Evolutionary conservation across 1,140 invertebrate genomes (phyloP), one percentile per base, ranked within the genome.

Genomic region (Stratiolaelaps scimitus): DNA sequence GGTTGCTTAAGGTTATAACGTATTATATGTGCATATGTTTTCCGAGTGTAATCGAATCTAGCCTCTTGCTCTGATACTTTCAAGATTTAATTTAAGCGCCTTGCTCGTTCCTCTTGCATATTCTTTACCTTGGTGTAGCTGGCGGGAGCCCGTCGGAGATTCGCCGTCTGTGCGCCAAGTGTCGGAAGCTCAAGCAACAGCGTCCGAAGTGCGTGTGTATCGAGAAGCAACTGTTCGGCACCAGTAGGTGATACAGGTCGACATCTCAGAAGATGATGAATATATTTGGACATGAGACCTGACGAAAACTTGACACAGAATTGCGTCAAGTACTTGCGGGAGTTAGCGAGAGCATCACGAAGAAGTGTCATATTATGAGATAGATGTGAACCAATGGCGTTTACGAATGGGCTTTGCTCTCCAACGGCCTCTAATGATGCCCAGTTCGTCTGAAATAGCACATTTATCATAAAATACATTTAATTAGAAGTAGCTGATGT

Each of bases 261-360:
- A 72, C 95, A 99, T 73, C 92, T 92, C 74, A 90, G 97, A 15
- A 98, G 78, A 71, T 88, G 86, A 67, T 87, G 85, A 30, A 97
- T 86, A 72, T 93, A 92, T 76, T 96, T 97, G 17, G 89, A 87
- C 74, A 95, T 96, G 70, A 97, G 96, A 0, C 87, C 85, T 81
- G 82, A 84, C 0, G 88, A 90, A 79, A 98, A 95, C 74, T 93
- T 89, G 13, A 94, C 84, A 75, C 93, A 98, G 72, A 98, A 91
- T 75, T 98, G 90, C 0, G 93, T 97, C 75, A 97, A 98, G 76
- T 98, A 98, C 80, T 98, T 98, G 43, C 93, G 79, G 0, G 92
- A 93, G 19, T 88, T 89, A 1, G 88, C 83, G n/a, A 99, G 78
- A 73, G 91, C 87, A 73, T 97, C 91, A 67, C 95, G 76, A 13